phyloP scores from a whole-genome alignment of 1,140 invertebrate species.

The Phthorimaea operculella region DNA sequence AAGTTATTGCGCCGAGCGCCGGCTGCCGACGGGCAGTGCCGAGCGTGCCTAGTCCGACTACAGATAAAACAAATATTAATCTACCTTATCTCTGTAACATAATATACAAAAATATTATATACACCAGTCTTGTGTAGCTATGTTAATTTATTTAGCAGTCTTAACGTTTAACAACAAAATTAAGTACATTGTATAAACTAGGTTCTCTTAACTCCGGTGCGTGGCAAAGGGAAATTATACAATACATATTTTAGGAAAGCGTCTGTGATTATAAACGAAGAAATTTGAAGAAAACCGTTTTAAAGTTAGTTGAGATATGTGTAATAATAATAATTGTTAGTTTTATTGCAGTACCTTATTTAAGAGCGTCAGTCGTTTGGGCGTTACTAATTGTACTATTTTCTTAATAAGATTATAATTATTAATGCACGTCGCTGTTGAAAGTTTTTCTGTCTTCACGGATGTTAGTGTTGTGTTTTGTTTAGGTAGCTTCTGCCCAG shows the following conservation, averaged over 20 bases:
- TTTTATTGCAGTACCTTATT: slow-evolving; percentile 30
- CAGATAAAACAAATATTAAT: slow-evolving; percentile 60
- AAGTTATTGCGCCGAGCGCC: slow-evolving; percentile 60
- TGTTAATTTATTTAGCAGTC: slow-evolving; percentile 60
- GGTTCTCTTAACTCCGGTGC: slow-evolving; percentile 52
- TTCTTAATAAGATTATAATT: slow-evolving; percentile 27
- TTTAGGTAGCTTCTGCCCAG: slow-evolving; percentile 1
- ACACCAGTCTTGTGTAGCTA: slow-evolving; percentile 57
- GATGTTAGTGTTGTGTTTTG: slow-evolving; percentile 11
- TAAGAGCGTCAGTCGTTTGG: slow-evolving; percentile 11
- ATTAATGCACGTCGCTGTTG: slow-evolving; percentile 31
- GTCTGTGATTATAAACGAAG: slow-evolving; percentile 66
- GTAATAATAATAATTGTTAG: slow-evolving; percentile 42
- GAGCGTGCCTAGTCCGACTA: slow-evolving; percentile 62
- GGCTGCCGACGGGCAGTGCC: slow-evolving; percentile 26
- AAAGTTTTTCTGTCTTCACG: slow-evolving; percentile 23
- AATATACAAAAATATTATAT: slow-evolving; percentile 49
- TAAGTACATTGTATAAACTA: slow-evolving; percentile 44
- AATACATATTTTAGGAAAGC: slow-evolving; percentile 65
- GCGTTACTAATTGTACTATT: slow-evolving; percentile 35
- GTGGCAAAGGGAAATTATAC: slow-evolving; percentile 47
- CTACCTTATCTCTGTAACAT: slow-evolving; percentile 56
- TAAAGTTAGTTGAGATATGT: slow-evolving; percentile 51
- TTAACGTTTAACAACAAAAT: slow-evolving; percentile 45
- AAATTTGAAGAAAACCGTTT: slow-evolving; percentile 60